Base-by-base conservation (phyloP, 2,888 invertebrate species). In the Callyntrura guangdongensis region DNA sequence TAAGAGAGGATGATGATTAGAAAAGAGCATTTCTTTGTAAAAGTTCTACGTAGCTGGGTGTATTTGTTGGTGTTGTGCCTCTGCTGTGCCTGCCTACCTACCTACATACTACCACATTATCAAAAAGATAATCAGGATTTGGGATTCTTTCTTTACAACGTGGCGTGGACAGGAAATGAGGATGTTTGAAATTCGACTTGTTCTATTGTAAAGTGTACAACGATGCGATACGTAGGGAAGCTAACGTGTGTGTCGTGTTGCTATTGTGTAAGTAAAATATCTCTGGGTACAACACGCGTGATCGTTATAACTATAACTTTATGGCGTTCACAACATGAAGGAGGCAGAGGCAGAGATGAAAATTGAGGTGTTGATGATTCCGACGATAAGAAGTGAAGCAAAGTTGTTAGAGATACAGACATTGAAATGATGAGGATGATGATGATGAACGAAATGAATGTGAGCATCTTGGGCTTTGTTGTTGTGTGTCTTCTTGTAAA, bases 101-200 rank as follows among this genome's bases (percentile, higher is more conserved):
- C n/a, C n/a, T n/a, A n/a, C n/a, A n/a, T 36, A 36, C 36, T 6
- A 36, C n/a, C 17, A 56, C n/a, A 56, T 47, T 1, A n/a, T n/a
- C n/a, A n/a, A n/a, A n/a, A 85, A 74, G 59, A 85, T 74, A 59
- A 85, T 85, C 14, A 85, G 47, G 85, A 59, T 74, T 22, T 59
- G 67, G 64, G 49, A 61, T 64, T 47, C 47, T 17, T 47, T 74
- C 74, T 25, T 74, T 56, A 81, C 81, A 25, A 56, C 17, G 59
- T 36, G 56, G 20, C 22, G 84, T 69, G 72, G 85, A 74, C 85
- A 85, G 85, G 85, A 85, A 85, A 85, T 74, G 59, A 59, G 85
- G 59, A 72, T 72, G 74, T 59, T 85, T 59, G 45, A 56, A 85
- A 59, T 59, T 47, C 69, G 45, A 59, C 74, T 85, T 85, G 85